phyloP scores from a whole-genome alignment of 64 coral and sea anemone species.

The Actinia tenebrosa region DNA sequence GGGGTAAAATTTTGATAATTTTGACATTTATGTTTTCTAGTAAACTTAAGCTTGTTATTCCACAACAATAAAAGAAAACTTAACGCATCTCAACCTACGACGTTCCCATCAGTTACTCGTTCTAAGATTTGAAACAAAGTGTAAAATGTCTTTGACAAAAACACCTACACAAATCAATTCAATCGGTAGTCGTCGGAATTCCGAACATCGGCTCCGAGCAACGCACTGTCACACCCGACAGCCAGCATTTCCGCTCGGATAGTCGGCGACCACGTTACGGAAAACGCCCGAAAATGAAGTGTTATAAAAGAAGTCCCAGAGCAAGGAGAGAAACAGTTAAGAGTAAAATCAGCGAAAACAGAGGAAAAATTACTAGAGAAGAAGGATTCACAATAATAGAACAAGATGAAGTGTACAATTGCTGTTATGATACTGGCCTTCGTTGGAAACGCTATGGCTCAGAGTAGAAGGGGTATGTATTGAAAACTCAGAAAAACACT shows the following conservation, averaged over 20 bases:
- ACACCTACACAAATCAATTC: neutral
- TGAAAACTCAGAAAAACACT: too few species aligned
- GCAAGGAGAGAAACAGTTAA: neutral
- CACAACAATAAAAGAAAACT: too few species aligned
- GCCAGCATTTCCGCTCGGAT: constrained; percentile 2
- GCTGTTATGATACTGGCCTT: neutral
- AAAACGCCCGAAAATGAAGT: neutral
- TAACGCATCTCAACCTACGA: neutral
- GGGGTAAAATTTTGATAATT: neutral
- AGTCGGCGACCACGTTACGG: constrained; percentile 1
- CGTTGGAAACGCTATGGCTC: neutral
- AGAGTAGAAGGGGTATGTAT: too few species aligned
- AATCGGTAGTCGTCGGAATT: constrained; percentile 3
- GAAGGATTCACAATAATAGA: neutral
- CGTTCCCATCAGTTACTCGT: neutral
- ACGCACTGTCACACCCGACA: neutral
- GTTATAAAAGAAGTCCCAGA: neutral
- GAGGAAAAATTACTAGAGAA: neutral
- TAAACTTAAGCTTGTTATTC: neutral
- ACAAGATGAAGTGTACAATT: neutral
- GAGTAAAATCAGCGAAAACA: neutral
- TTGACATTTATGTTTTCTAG: neutral
- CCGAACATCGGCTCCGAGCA: constrained; percentile 12
- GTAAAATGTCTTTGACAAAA: neutral
- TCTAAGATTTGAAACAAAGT: neutral